These are phyloP conservation scores for Apaloderma vittatum DNA, from an alignment of 2,113 vertebrate genomes.

Conservation along the genomic window DNA sequence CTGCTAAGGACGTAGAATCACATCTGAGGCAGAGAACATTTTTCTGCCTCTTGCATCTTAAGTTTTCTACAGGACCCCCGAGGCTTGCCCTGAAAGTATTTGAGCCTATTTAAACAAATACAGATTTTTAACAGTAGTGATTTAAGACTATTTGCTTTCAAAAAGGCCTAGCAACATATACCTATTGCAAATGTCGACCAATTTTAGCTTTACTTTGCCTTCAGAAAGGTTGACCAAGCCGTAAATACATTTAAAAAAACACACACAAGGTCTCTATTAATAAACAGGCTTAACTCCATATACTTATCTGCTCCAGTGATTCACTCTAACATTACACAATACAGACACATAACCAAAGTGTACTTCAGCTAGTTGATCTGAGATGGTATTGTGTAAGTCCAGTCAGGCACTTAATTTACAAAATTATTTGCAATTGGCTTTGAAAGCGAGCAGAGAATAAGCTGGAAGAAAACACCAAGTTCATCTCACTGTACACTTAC, in stretches of 20 bases:
- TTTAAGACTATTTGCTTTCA: not conserved
- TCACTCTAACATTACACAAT: not conserved
- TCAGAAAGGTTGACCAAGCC: not conserved
- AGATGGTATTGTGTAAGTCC: not conserved
- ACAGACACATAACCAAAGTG: not conserved
- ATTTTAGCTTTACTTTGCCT: not conserved
- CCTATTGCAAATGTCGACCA: not conserved
- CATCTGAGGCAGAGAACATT: not conserved
- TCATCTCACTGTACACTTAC: not conserved
- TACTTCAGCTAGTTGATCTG: not conserved
- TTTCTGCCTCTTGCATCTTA: not conserved
- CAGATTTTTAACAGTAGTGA: not conserved
- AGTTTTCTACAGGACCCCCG: not conserved
- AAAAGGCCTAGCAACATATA: not conserved
- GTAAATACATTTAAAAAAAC: not conserved
- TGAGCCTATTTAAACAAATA: not conserved
- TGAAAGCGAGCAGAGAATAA: constrained; percentile 27
- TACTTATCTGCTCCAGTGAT: not conserved
- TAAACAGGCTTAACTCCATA: not conserved
- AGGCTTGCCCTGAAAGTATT: not conserved
- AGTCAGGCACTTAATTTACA: constrained; percentile 11
- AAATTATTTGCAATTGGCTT: not conserved
- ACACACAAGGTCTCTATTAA: not conserved
- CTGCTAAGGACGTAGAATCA: not conserved
- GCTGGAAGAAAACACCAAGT: not conserved